These are phyloP conservation scores for Paramacrobiotus metropolitanus DNA, from an alignment of 1,140 invertebrate genomes.

Conservation along the genomic window DNA sequence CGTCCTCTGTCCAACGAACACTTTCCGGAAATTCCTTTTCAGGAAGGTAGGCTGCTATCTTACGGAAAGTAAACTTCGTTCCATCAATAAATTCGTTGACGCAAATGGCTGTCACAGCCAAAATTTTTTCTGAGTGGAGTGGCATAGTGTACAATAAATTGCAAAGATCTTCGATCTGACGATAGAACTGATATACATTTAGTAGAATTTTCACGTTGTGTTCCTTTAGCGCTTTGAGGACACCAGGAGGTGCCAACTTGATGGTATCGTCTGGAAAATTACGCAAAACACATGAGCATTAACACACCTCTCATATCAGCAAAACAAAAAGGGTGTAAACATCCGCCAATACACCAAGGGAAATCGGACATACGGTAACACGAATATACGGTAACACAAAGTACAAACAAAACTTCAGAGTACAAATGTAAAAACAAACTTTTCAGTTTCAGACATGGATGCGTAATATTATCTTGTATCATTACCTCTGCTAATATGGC, in stretches of 20 bases:
- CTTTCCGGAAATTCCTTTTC: not conserved
- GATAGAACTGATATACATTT: not conserved
- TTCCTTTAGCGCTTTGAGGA: not conserved
- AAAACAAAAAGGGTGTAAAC: too few relatives aligned
- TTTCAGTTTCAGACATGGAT: too few relatives aligned
- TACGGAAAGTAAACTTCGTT: not conserved
- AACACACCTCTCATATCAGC: not conserved
- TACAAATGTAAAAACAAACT: too few relatives aligned
- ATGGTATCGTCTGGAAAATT: not conserved
- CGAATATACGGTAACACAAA: too few relatives aligned
- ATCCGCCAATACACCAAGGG: too few relatives aligned
- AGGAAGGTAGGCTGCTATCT: not conserved
- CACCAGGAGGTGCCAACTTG: not conserved
- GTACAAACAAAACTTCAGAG: not conserved
- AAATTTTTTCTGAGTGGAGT: not conserved
- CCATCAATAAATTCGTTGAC: not conserved
- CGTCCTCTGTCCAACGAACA: constrained; percentile 2
- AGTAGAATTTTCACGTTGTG: not conserved
- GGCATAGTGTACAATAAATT: not conserved
- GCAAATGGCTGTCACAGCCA: not conserved
- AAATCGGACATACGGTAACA: too few relatives aligned
- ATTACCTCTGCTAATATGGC: not conserved
- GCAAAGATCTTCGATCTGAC: constrained; percentile 3
- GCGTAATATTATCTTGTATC: too few relatives aligned
- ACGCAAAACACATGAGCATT: not conserved